Conservation (phyloP, 2,113 vertebrate species). For the Odocoileus hemionus region DNA sequence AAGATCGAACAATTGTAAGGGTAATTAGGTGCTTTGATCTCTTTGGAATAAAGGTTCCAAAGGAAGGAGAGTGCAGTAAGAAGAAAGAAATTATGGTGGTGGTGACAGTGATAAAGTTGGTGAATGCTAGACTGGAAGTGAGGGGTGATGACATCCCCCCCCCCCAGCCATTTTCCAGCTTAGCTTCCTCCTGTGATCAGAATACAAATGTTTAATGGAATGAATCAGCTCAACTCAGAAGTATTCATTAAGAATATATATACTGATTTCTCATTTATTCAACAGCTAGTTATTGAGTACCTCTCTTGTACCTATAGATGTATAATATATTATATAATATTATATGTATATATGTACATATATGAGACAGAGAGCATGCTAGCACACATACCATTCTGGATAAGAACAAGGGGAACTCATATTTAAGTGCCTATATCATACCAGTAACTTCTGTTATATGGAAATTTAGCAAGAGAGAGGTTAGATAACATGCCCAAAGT, state of each 20-base stretch:
- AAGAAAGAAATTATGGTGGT: not conserved
- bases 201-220: not conserved
- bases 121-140: not conserved
- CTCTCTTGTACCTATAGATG: not conserved
- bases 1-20: not conserved
- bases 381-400: not conserved
- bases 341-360: not conserved
- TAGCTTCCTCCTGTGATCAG: not conserved
- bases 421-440: not conserved
- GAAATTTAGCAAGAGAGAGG: not conserved
- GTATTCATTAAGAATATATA: not conserved
- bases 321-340: not conserved
- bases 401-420: not conserved
- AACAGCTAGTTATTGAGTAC: not conserved
- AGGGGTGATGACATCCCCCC: not conserved
- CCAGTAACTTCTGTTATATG: not conserved
- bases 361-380: not conserved
- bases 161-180: not conserved
- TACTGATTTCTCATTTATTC: not conserved
- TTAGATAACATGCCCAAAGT: not conserved
- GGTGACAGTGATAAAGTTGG: not conserved
- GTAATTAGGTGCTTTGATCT: constrained; percentile 37
- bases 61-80: not conserved
- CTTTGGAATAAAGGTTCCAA: not conserved
- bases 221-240: not conserved